Evolutionary conservation across 1,140 invertebrate species (phyloP).

Genomic region (Parasteatoda tepidariorum): DNA sequence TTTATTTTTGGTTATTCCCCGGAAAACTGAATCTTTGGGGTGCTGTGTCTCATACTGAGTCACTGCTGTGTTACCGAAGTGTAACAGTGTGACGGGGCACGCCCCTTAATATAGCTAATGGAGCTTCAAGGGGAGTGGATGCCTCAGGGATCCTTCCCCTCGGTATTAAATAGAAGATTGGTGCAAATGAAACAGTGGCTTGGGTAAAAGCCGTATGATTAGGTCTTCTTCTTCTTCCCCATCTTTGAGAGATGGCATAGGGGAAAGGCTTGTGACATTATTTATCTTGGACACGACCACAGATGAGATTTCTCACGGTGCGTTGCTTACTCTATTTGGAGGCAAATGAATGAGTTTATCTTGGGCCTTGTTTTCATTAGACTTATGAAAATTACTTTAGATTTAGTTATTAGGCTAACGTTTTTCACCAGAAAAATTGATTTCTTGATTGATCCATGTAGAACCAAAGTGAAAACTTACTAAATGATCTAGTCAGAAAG

Average conservation of each 20-base stretch:
- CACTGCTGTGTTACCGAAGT: not conserved
- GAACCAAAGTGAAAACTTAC: too few species aligned
- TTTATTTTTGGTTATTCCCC: conserved; percentile 16
- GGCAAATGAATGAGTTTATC: not conserved
- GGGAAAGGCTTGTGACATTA: conserved; percentile 1
- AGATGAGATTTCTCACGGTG: too few species aligned
- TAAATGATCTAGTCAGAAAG: too few species aligned
- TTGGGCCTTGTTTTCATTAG: not conserved
- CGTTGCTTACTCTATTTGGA: not conserved
- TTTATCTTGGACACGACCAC: conserved; percentile 2
- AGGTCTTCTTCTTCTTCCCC: conserved; percentile 4
- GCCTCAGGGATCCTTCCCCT: not conserved
- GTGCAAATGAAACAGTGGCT: conserved; percentile 40
- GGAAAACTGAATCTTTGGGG: not conserved
- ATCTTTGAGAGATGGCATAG: not conserved
- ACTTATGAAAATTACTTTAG: not conserved
- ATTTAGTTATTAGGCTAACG: too few species aligned
- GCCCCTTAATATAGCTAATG: conserved; percentile 49
- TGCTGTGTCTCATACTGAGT: not conserved
- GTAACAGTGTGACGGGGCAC: not conserved
- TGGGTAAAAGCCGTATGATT: conserved; percentile 33
- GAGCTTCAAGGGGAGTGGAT: not conserved
- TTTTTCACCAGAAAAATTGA: too few species aligned
- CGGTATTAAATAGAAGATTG: conserved; percentile 43
- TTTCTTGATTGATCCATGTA: too few species aligned